These are phyloP conservation scores for Ruditapes philippinarum DNA, from an alignment of 1,140 invertebrate genomes.

Conservation along the genomic window DNA sequence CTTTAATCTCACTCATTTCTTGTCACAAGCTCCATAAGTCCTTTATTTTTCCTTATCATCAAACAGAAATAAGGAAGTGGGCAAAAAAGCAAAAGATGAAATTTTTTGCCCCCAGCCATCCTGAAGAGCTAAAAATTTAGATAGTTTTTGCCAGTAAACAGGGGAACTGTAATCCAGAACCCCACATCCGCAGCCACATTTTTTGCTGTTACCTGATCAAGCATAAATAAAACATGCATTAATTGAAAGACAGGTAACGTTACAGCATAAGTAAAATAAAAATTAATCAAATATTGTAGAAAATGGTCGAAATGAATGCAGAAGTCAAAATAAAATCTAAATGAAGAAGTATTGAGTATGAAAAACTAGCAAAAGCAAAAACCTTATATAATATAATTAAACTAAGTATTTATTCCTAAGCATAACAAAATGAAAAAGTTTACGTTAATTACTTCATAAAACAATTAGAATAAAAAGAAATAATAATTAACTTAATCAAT, in stretches of 20 bases:
- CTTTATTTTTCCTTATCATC: constrained; percentile 82
- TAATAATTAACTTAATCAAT: no score
- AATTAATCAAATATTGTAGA: neutral
- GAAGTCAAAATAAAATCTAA: no score
- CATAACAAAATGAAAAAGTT: no score
- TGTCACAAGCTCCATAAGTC: constrained; percentile 83
- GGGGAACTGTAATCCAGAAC: constrained; percentile 82
- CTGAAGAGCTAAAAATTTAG: constrained; percentile 83
- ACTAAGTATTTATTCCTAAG: no score
- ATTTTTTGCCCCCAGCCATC: constrained; percentile 86
- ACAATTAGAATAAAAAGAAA: no score
- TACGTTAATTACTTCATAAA: no score
- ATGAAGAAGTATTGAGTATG: no score
- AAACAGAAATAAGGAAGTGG: constrained; percentile 83
- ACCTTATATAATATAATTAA: no score
- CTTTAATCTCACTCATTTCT: constrained; percentile 83
- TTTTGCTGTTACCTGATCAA: constrained; percentile 83
- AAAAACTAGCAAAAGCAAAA: no score
- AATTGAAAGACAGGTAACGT: neutral
- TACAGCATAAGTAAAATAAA: neutral
- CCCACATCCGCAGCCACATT: constrained; percentile 86
- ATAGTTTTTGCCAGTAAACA: constrained; percentile 85
- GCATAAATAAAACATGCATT: neutral
- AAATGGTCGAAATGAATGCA: no score
- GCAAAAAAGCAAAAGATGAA: constrained; percentile 86